Evolutionary conservation across 2,888 invertebrate species (phyloP).

Genomic region (Heterodera filipjevi): DNA sequence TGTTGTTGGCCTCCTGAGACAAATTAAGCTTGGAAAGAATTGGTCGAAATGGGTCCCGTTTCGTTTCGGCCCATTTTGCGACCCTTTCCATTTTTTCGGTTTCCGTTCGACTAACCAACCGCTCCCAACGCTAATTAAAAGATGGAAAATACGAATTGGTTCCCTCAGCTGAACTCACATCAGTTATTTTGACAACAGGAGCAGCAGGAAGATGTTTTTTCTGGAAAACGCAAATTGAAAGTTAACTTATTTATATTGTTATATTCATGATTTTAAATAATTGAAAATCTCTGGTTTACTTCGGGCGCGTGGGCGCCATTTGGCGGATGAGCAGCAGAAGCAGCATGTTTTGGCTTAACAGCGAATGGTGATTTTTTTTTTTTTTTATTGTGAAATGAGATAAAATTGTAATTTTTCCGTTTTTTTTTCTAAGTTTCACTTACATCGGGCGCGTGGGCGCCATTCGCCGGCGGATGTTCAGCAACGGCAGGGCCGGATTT

Average conservation of each 20-base stretch:
- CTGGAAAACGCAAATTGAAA: background rate
- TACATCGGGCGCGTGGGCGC: background rate
- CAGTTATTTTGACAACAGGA: background rate
- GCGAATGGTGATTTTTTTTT: too few species aligned
- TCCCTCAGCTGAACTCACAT: background rate
- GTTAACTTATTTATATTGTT: background rate
- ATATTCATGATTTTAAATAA: background rate
- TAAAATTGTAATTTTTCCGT: too few species aligned
- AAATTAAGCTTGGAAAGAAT: background rate
- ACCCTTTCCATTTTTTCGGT: too few species aligned
- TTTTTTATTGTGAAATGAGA: too few species aligned
- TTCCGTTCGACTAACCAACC: background rate
- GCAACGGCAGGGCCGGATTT: too few species aligned
- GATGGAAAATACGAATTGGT: background rate
- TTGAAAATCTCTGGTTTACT: too few species aligned
- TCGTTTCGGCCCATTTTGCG: too few species aligned
- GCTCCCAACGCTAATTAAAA: background rate
- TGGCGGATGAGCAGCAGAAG: too few species aligned
- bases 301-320: too few species aligned
- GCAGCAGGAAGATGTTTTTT: background rate
- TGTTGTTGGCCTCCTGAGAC: background rate
- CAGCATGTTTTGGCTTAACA: too few species aligned
- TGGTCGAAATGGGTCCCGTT: background rate
- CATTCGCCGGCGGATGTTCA: background rate
- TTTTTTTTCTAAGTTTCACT: background rate